These are phyloP conservation scores for Motacilla alba DNA, from an alignment of 2,113 vertebrate species.

Conservation along the genomic window DNA sequence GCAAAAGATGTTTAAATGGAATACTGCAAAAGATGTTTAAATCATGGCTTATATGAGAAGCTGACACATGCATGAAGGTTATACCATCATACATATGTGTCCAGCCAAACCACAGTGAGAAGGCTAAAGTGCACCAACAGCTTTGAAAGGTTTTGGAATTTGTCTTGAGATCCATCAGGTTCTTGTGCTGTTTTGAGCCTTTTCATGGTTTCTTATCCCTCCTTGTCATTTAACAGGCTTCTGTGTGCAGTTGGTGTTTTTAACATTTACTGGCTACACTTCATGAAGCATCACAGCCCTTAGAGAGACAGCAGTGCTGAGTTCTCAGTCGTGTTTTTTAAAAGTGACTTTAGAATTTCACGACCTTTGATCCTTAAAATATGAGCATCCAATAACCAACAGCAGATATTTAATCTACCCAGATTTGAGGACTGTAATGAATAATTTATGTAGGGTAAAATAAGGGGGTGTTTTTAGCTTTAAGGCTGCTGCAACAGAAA, in stretches of 20 bases:
- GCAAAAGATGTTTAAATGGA: not conserved
- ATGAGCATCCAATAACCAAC: not conserved
- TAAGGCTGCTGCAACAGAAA: not conserved
- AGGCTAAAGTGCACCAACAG: not conserved
- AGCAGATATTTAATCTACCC: not conserved
- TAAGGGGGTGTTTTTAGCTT: not conserved
- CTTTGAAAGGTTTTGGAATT: not conserved
- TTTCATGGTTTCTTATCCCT: not conserved
- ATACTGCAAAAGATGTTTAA: not conserved
- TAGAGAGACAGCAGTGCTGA: not conserved
- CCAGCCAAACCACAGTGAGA: not conserved
- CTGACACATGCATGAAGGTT: not conserved
- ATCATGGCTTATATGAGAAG: not conserved
- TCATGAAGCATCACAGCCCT: not conserved
- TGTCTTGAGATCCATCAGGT: not conserved
- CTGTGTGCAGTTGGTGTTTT: not conserved
- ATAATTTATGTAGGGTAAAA: not conserved
- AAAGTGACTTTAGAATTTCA: not conserved
- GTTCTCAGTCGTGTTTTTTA: not conserved
- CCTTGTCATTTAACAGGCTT: not conserved
- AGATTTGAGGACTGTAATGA: not conserved
- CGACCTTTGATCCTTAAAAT: not conserved
- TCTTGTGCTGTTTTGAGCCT: not conserved
- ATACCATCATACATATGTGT: accelerated
- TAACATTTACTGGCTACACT: not conserved